Evolutionary conservation across 2,797 vertebrate genomes (phyloP), one percentile per base, ranked within the genome.

Genomic region (Ceyx erithaca): DNA sequence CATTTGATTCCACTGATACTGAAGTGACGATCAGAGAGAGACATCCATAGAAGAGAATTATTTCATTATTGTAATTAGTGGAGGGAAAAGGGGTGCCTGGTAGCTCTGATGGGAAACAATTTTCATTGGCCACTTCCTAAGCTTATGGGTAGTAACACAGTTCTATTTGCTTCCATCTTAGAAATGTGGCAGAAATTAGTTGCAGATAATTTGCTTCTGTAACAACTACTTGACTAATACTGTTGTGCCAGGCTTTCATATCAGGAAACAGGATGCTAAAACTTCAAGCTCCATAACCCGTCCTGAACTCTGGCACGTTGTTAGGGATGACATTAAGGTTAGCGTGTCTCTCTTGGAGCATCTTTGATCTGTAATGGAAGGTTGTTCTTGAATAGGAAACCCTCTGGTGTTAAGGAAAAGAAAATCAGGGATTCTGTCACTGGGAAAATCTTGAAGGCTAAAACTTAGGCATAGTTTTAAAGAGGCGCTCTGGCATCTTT

Each of bases 11-110:
- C 48, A 35, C 83, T 37, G 88, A 26, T 40, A 73, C 21, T 7
- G 92, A 41, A 37, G 61, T 22, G 92, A 91, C 5, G 10, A 57
- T 22, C 46, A 86, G 33, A 55, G 76, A 63, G 59, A 86, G 9
- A n/a, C 25, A 22, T 61, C 25, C 35, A 10, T n/a, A 71, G 69
- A 71, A 85, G 64, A 79, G n/a, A 75, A 88, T 61, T 69, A 79
- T n/a, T 76, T n/a, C 5, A 73, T 92, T 19, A 96, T 96, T 54
- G 40, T 91, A 12, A 94, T 98, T 61, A 98, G 97, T 98, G 97
- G 94, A 94, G 72, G 48, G 4, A n/a, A 87, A 82, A 68, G 15
- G 17, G 78, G 26, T 87, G 33, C 54, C 28, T 77, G 61, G 15
- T 35, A 45, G 18, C 13, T 85, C 33, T 37, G 78, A 48, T 0